A percentile compares a stretch with the other conserved stretches of the same genome.
Evolutionary conservation across 2,888 invertebrate genomes (phyloP).

Genomic region (Amblyjoppa proteus): DNA sequence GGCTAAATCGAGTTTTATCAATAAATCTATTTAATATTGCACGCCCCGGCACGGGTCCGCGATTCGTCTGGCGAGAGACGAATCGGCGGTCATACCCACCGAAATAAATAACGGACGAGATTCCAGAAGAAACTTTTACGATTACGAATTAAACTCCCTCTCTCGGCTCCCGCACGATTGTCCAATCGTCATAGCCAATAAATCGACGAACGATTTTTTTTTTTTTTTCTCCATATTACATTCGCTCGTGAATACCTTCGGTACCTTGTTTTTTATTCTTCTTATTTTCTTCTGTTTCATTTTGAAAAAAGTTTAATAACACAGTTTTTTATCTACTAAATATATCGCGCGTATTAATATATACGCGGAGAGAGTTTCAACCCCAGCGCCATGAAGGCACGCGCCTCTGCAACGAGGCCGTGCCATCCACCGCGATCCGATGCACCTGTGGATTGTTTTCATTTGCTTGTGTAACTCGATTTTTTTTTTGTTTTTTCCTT

Average conservation of each 20-base stretch:
- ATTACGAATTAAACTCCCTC: constrained; percentile 3
- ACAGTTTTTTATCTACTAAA: constrained; percentile 63
- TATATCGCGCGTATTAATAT: constrained; percentile 51
- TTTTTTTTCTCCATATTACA: constrained; percentile 18
- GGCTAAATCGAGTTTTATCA: constrained; percentile 70
- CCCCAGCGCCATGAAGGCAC: constrained; percentile 63
- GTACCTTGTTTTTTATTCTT: constrained; percentile 16
- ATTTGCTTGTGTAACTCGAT: constrained; percentile 37
- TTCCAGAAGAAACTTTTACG: constrained; percentile 59
- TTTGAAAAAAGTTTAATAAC: constrained; percentile 62
- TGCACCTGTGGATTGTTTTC: constrained; percentile 48
- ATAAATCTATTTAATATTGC: constrained; percentile 83
- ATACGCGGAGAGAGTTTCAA: constrained; percentile 57
- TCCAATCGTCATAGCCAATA: constrained; percentile 22
- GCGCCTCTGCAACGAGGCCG: constrained; percentile 62
- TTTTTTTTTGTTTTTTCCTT: constrained; percentile 10
- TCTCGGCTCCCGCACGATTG: constrained; percentile 20
- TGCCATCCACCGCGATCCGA: constrained; percentile 55
- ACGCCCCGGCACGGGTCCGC: constrained; percentile 82
- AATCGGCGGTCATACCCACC: constrained; percentile 59
- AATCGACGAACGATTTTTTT: constrained; percentile 17
- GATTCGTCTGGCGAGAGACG: constrained; percentile 39
- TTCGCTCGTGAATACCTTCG: constrained; percentile 55
- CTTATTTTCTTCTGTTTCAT: constrained; percentile 32
- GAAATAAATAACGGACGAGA: constrained; percentile 67